These are phyloP conservation scores for Tupaia chinensis DNA, from an alignment of 2,113 vertebrate genomes.

Conservation along the genomic window DNA sequence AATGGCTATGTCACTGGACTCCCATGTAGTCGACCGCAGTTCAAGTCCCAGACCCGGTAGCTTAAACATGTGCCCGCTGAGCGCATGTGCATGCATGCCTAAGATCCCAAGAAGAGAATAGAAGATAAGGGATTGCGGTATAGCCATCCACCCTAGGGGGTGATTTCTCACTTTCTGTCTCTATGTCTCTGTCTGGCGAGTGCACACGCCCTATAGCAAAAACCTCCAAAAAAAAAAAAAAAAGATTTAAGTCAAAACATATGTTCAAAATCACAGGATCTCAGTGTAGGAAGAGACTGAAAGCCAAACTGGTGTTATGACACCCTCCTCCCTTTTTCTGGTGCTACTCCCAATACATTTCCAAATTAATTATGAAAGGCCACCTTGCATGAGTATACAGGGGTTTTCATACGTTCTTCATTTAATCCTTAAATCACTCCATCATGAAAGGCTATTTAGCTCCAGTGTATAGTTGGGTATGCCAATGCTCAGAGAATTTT, in stretches of 20 bases:
- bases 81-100: no score
- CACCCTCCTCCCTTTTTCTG: not conserved
- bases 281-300: not conserved
- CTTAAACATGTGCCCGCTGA: no score
- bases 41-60: no score
- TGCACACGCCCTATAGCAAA: no score
- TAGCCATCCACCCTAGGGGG: no score
- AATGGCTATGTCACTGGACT: no score
- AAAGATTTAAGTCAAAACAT: not conserved
- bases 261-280: not conserved
- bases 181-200: no score
- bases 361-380: not conserved
- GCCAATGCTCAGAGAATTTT: not conserved
- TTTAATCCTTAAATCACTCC: not conserved
- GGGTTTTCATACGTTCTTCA: not conserved
- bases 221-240: not conserved
- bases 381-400: not conserved
- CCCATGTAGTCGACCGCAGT: no score
- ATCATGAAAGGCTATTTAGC: not conserved
- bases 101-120: no score
- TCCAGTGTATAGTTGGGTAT: not conserved
- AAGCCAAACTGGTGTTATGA: not conserved
- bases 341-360: not conserved
- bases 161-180: no score
- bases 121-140: no score